Evolutionary conservation across 2,797 vertebrate species (phyloP), one percentile per base, ranked within the genome.

Genomic region (Australoheros facetus): DNA sequence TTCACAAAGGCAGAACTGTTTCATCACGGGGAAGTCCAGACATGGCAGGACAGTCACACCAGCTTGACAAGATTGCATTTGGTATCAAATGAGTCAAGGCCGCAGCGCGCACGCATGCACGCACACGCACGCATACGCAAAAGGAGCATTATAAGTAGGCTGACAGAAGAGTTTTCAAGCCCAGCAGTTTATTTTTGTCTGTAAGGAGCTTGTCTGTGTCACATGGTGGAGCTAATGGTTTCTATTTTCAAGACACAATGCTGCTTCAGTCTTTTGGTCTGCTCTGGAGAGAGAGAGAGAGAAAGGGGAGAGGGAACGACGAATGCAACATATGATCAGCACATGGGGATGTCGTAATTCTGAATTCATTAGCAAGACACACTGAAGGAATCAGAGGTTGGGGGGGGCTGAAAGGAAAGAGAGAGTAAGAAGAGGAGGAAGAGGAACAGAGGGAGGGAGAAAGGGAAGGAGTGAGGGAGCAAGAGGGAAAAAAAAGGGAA

Each of bases 311-410:
- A 75, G 69, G 74, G 4, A 86, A 56, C 62, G 39, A 58, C 13
- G 66, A 87, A 88, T 19, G 77, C 87, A 93, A 91, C 95, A 96
- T 95, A 95, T 95, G 94, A 95, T 95, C 92, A 91, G 93, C 95
- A 95, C 94, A 96, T 95, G 95, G 91, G 89, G 85, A 93, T 95
- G 94, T 87, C 88, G 92, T 95, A 94, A 95, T 92, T 92, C 90
- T 88, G 85, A 88, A 92, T 91, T 94, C 92, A 93, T 95, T 94
- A 94, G 92, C 73, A 60, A 80, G 89, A 88, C 94, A 95, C 91
- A 93, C 91, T 92, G 94, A 94, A 95, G 87, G 91, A 91, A 95
- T 94, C 93, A 93, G 93, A 91, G 78, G 53, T 51, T 83, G 86
- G 85, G 86, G 82, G 85, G 83, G 51, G 37, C 79, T 26, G 7